phyloP scores from a whole-genome alignment of 2,113 vertebrate genomes.

The human region GRCh38 chr7:150878501-150879000 shows the following conservation, averaged over 20 bases:
- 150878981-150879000: neutral
- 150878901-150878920: neutral
- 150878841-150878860: neutral
- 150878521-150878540: too few relatives aligned
- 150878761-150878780: neutral
- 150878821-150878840: neutral
- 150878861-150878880: neutral
- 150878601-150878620: neutral
- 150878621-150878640: neutral
- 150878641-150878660: neutral
- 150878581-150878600: neutral
- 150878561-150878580: neutral
- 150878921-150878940: neutral
- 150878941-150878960: neutral
- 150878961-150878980: neutral
- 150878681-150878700: neutral
- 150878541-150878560: too few relatives aligned
- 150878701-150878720: neutral
- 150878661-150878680: neutral
- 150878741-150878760: neutral
- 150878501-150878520: too few relatives aligned
- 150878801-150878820: neutral
- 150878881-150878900: neutral
- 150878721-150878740: neutral
- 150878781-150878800: neutral